Base-by-base conservation (phyloP, 2,113 vertebrate genomes). In the Vanacampus margaritifer region DNA sequence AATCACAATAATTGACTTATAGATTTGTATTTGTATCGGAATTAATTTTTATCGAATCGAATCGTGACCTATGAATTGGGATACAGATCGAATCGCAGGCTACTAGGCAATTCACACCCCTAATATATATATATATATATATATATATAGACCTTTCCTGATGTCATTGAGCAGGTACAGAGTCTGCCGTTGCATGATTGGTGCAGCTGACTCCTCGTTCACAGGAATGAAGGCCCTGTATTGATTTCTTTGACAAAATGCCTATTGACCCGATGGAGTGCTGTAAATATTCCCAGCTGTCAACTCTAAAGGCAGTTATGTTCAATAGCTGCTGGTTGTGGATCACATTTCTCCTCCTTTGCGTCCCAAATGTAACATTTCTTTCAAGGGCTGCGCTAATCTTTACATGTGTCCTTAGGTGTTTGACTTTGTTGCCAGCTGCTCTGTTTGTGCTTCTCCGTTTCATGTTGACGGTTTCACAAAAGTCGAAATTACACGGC, bases 231-330 rank as follows among this genome's bases (percentile, higher is more conserved):
- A 37, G 59, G 9, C 21, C 23, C 3, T 12, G 45, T 79, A 85
- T 82, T 79, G 82, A 89, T 85, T 74, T 78, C 67, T 26, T 37
- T 37, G 56, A 73, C 46, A 56, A 5, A 50, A 50, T 57, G 64
- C 41, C 46, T 54, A 61, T 66, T 68, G 64, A 72, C 61, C 72
- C 66, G 53, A 37, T 37, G 67, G 43, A 73, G 53, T 69, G 65
- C 14, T 6, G 66, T 64, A 16, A 26, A 26, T 58, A 83, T 79
- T 79, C 74, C 74, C 24, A 0, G n/a, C 75, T 76, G 76, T 77
- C 72, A 43, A 57, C 43, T 74, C 69, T 68, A 71, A 73, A 80
- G 41, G 46, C 35, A 67, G 61, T 62, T 63, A 62, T 50, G 68
- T 82, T 74, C 62, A 71, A 79, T 64, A 70, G 67, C 48, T 51